These are phyloP conservation scores for Drosophila percnosoma DNA, from an alignment of 2,888 invertebrate genomes.

Conservation along the genomic window DNA sequence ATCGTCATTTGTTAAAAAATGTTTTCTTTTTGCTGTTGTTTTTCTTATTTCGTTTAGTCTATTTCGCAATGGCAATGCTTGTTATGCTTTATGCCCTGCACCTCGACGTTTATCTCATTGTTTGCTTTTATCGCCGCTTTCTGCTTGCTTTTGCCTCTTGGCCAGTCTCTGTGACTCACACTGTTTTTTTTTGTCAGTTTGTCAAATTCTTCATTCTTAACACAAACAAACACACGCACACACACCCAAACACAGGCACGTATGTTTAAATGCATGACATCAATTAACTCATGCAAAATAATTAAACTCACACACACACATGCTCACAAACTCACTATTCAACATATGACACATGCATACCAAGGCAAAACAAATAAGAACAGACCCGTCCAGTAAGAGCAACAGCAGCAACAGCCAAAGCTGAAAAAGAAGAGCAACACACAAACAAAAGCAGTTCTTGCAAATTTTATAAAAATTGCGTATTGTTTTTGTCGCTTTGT, in stretches of 20 bases:
- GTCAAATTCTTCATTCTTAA: constrained; percentile 32
- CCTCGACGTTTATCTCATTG: constrained; percentile 61
- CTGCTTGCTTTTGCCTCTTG: constrained; percentile 47
- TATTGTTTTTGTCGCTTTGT: constrained; percentile 26
- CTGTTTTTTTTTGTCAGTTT: constrained; percentile 16
- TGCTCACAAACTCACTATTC: constrained; percentile 29
- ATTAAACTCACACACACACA: constrained; percentile 50
- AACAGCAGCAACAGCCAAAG: constrained; percentile 39
- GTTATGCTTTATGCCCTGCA: constrained; percentile 53
- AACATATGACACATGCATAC: constrained; percentile 40
- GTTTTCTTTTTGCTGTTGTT: constrained; percentile 17
- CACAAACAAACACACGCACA: constrained; percentile 8
- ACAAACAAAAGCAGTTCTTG: constrained; percentile 3
- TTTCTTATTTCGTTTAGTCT: constrained; percentile 21
- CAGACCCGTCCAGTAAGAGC: not conserved
- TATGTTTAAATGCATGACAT: constrained; percentile 40
- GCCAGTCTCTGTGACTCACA: constrained; percentile 60
- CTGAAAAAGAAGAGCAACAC: constrained; percentile 36
- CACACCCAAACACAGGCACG: constrained; percentile 17
- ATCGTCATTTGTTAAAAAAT: constrained; percentile 57
- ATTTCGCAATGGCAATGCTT: constrained; percentile 45
- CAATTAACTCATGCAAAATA: constrained; percentile 71
- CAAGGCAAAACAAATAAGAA: constrained; percentile 32
- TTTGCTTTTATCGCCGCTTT: constrained; percentile 74
- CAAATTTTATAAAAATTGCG: constrained; percentile 34